Evolutionary conservation across 2,113 vertebrate genomes (phyloP), one percentile per base, ranked within the genome.

Genomic region (Petromus typicus): DNA sequence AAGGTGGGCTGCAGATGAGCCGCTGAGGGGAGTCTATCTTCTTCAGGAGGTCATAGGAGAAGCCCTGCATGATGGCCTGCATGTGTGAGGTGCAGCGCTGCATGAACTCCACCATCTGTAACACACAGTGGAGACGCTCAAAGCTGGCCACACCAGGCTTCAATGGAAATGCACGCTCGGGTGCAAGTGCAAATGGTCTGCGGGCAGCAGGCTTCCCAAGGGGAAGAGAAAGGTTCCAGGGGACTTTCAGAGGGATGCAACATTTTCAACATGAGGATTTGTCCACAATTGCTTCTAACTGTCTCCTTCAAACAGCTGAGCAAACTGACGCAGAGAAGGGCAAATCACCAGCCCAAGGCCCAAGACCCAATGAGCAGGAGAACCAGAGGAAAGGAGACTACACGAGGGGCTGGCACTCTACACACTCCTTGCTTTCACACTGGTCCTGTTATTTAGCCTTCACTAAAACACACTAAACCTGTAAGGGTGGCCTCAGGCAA

Each of bases 81-180:
- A 99, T 99, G 92, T 98, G 98, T 1, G 92, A 95, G 0, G 97
- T 94, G 14, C 99, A 99, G 34, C 98, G 98, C 95, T 98, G 98
- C 87, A 99, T 98, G 48, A 99, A 99, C 27, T 98, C 97, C 59
- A 99, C 93, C 98, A 99, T 98, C 99, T 99, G 94, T 25, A 96
- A 97, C 17, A 87, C 27, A 95, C 0, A 0, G 1, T 32, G 57
- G 23, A 75, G 57, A 56, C 0, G 2, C 14, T 67, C 69, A 84
- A 9, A 0, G 8, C 64, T 43, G 69, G 45, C 20, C 45, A 64
- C 45, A 40, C 3, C 30, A 61, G 43, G n/a, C 34, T 82, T 95
- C 61, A 2, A 4, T 2, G 20, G 59, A 2, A 66, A 27, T 23
- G 20, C 20, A 81, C 40, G 34, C 2, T 1, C 25, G 16, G 54